Conservation (phyloP, 1,140 invertebrate genomes). For the Lycorma delicatula region DNA sequence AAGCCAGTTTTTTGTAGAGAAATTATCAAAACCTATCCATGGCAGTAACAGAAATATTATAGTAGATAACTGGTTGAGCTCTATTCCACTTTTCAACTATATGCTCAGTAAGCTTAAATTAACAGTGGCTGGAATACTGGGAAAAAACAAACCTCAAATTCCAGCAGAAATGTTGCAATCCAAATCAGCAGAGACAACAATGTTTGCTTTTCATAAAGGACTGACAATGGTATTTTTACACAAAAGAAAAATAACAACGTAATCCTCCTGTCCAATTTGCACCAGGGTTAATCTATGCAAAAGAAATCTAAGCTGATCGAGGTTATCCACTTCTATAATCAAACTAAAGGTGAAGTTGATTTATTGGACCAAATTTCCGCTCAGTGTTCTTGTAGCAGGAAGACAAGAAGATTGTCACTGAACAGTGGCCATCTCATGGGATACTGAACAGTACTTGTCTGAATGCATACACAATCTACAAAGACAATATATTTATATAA, state of each 20-base stretch:
- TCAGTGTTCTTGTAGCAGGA: constrained; percentile 28
- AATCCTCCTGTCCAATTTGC: constrained; percentile 27
- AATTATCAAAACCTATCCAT: constrained; percentile 13
- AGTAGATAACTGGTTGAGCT: constrained; percentile 25
- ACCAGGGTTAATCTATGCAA: constrained; percentile 18
- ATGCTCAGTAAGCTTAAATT: constrained; percentile 15
- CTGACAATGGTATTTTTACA: constrained; percentile 33
- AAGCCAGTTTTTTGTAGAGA: constrained; percentile 7
- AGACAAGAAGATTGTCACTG: constrained; percentile 35
- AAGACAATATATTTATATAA: not conserved
- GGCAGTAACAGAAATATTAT: constrained; percentile 19
- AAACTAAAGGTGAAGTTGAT: constrained; percentile 41
- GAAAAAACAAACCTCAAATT: constrained; percentile 22
- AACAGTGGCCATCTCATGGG: constrained; percentile 30
- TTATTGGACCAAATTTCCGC: constrained; percentile 39
- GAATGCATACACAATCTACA: constrained; percentile 20
- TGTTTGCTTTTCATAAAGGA: constrained; percentile 30
- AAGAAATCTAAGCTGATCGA: constrained; percentile 31
- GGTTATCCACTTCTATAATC: constrained; percentile 38
- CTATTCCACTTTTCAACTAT: constrained; percentile 12
- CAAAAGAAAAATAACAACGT: constrained; percentile 30
- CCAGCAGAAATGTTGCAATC: constrained; percentile 8
- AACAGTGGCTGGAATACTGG: constrained; percentile 19
- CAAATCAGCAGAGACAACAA: constrained; percentile 14
- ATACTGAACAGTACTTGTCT: constrained; percentile 24